These are phyloP conservation scores for Coreoperca whiteheadi DNA, from an alignment of 2,113 vertebrate genomes.

Conservation along the genomic window DNA sequence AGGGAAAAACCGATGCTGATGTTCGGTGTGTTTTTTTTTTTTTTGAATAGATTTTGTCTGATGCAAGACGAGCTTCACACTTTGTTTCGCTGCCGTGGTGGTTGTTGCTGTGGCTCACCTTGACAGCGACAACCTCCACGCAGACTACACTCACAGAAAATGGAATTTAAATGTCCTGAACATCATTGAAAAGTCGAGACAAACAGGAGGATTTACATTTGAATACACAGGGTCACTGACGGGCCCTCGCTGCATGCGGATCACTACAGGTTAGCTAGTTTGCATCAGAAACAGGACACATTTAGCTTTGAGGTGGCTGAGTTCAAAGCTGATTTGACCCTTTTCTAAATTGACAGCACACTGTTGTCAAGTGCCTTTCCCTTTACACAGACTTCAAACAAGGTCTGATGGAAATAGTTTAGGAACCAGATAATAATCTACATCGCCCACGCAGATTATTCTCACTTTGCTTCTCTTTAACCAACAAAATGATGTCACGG, in stretches of 20 bases:
- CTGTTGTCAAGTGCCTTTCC: slow-evolving; percentile 29
- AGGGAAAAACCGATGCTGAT: not conserved
- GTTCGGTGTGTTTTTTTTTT: slow-evolving; percentile 1
- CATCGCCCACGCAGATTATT: slow-evolving; percentile 16
- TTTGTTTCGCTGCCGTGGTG: slow-evolving; percentile 29
- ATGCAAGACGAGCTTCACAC: slow-evolving; percentile 17
- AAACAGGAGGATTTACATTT: slow-evolving; percentile 56
- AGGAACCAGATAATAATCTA: slow-evolving; percentile 41
- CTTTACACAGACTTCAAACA: slow-evolving; percentile 3
- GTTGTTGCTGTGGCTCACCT: slow-evolving; percentile 33
- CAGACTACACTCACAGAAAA: not conserved
- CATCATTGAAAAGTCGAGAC: slow-evolving; percentile 41
- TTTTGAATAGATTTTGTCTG: slow-evolving; percentile 18
- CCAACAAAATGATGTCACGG: not conserved
- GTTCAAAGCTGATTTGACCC: not conserved
- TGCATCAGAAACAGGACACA: slow-evolving; percentile 29
- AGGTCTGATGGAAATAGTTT: slow-evolving; percentile 34
- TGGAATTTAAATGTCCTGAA: slow-evolving; percentile 33
- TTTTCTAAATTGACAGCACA: not conserved
- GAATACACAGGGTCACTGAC: slow-evolving; percentile 32
- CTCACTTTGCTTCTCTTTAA: slow-evolving; percentile 1
- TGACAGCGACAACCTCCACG: slow-evolving; percentile 14
- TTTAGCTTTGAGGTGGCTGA: slow-evolving; percentile 11
- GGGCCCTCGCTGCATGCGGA: slow-evolving; percentile 36
- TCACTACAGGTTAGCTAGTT: slow-evolving; percentile 30